These are phyloP conservation scores for Tholera decimalis DNA, from an alignment of 2,888 invertebrate species.

Conservation along the genomic window DNA sequence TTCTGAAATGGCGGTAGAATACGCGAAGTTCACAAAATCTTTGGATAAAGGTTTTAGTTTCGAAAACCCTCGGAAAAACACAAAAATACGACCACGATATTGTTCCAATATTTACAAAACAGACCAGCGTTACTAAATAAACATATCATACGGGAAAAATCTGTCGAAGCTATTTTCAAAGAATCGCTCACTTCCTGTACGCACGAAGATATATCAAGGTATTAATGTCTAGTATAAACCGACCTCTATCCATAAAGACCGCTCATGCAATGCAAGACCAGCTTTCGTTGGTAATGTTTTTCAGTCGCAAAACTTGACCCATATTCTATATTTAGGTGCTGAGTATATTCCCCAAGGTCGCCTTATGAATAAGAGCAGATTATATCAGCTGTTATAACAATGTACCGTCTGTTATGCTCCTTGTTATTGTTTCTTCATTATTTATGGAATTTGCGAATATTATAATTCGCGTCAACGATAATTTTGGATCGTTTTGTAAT, in stretches of 20 bases:
- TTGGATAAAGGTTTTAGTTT: too few species aligned
- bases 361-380: conserved; percentile 38
- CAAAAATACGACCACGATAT: neutral
- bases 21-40: too few species aligned
- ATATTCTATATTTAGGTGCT: conserved; percentile 59
- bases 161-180: conserved; percentile 9
- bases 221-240: neutral
- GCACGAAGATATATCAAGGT: too few species aligned
- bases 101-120: conserved; percentile 34
- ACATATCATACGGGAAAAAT: conserved; percentile 17
- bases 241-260: neutral
- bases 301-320: conserved; percentile 56
- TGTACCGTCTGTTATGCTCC: conserved; percentile 24
- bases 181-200: conserved; percentile 31
- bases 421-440: conserved; percentile 20
- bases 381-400: conserved; percentile 54
- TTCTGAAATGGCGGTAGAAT: too few species aligned
- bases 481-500: neutral
- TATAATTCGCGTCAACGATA: conserved; percentile 17
- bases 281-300: neutral
- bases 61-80: too few species aligned
- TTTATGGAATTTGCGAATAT: conserved; percentile 32
- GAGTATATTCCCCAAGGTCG: conserved; percentile 56
- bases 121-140: conserved; percentile 3
- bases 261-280: neutral